These are phyloP conservation scores for Eucriotettix oculatus DNA, from an alignment of 2,888 invertebrate species.

Conservation along the genomic window DNA sequence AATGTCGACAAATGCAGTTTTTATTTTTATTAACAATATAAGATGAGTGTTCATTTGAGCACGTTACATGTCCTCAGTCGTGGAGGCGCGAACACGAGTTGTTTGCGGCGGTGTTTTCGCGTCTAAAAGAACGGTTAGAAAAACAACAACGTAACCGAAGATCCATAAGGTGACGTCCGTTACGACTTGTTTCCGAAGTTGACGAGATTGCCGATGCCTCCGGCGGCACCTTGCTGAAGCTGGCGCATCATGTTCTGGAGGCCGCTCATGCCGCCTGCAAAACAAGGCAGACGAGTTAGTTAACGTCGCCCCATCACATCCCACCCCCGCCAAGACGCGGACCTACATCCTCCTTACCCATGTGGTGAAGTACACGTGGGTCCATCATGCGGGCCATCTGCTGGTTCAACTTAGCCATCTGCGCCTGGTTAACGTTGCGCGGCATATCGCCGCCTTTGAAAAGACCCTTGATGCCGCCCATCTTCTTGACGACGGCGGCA, in stretches of 20 bases:
- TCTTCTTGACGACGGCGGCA: slow-evolving; percentile 97
- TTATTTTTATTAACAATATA: no score
- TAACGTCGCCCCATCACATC: not conserved
- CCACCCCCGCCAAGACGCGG: not conserved
- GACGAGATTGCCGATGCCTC: no score
- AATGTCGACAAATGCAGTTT: no score
- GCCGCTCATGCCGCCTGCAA: slow-evolving; percentile 75
- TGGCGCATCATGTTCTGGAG: slow-evolving; percentile 97
- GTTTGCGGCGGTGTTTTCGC: no score
- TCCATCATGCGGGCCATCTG: slow-evolving; percentile 99
- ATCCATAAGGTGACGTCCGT: no score
- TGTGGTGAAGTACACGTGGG: slow-evolving; percentile 90
- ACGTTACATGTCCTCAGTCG: no score
- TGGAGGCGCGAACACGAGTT: no score
- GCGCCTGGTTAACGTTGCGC: slow-evolving; percentile 94
- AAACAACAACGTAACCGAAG: no score
- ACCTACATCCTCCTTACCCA: slow-evolving; percentile 32
- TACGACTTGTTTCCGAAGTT: no score
- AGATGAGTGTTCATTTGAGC: no score
- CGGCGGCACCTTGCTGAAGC: slow-evolving; percentile 44
- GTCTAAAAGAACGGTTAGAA: no score
- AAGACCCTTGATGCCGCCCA: slow-evolving; percentile 98
- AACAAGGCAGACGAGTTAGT: not conserved
- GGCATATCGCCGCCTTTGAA: slow-evolving; percentile 98
- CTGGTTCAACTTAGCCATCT: slow-evolving; percentile 97